Base-by-base conservation (phyloP, 1,140 invertebrate genomes). In the Venustaconcha ellipsiformis region DNA sequence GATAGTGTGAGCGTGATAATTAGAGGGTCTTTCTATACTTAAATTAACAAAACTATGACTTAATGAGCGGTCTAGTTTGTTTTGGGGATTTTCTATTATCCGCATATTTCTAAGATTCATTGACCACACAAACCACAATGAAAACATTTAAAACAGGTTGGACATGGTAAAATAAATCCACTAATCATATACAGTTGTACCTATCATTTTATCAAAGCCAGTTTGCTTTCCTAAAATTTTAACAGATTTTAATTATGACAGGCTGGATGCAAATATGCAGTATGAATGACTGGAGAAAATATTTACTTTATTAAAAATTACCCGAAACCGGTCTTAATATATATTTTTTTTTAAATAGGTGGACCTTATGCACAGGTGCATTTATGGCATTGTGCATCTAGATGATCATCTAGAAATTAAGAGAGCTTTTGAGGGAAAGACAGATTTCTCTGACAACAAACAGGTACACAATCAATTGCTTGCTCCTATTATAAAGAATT, bases 381-480 rank as follows among this genome's bases (percentile, higher is more conserved):
- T 87, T 23, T 87, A 87, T 78, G 80, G 86, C 6, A 76, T 85
- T 65, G 72, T 87, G 8, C 84, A 86, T 74, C 83, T 80, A 4
- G 84, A 84, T 64, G 86, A 87, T 60, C 80, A 82, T 48, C 15
- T 68, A 18, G 82, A 83, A 57, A 56, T 87, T 11, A 83, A 82
- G 70, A 64, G 64, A 12, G 72, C 83, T 18, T 67, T 87, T 26
- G 86, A 87, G 67, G 73, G 78, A 14, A 13, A 60, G 2, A 37
- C 14, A 17, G 57, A 65, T 14, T 15, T 8, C 18, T 18, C 62
- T 20, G 58, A 57, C 30, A 56, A 55, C 15, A 62, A 37, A 14
- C 15, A 59, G n/a, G 56, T 18, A 14, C 26, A 69, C 57, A 59
- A 20, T 66, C 17, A 20, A 66, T n/a, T 17, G 8, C 18, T 5